phyloP scores from a whole-genome alignment of 2,113 vertebrate species.

The Baryphthengus martii region DNA sequence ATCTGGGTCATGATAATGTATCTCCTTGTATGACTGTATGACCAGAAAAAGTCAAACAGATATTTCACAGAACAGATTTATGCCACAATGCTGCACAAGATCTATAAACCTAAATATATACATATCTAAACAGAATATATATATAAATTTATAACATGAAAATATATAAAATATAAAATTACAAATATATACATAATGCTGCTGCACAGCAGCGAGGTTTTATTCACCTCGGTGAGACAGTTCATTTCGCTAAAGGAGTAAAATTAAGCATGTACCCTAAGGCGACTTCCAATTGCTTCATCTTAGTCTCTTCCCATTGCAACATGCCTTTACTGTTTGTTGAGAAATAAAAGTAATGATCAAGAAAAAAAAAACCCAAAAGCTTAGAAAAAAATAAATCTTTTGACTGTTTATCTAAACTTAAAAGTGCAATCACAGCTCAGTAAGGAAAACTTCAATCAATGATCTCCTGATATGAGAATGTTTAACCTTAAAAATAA shows the following conservation, averaged over 20 bases:
- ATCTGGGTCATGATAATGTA: not conserved
- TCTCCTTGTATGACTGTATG: not conserved
- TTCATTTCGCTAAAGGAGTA: not conserved
- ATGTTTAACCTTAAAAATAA: not conserved
- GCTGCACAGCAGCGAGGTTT: slow-evolving; percentile 2
- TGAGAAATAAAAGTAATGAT: not conserved
- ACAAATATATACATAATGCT: not conserved
- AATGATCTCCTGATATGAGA: not conserved
- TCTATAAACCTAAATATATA: not conserved
- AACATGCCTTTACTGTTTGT: not conserved
- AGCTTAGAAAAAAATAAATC: not conserved
- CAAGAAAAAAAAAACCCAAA: not conserved
- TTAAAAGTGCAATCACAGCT: not conserved
- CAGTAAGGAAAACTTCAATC: not conserved
- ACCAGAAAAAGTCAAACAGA: not conserved
- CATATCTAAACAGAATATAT: not conserved
- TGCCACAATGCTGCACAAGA: not conserved
- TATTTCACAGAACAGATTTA: not conserved
- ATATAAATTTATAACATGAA: not conserved
- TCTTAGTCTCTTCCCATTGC: not conserved
- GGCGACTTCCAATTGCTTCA: not conserved
- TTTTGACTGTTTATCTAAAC: not conserved
- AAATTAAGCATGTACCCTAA: not conserved
- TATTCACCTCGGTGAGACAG: not conserved
- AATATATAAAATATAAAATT: not conserved